Percentiles rank a stretch among this genome's conserved stretches.
Evolutionary conservation across 2,113 vertebrate genomes (phyloP).

Genomic region (Tachycineta bicolor): DNA sequence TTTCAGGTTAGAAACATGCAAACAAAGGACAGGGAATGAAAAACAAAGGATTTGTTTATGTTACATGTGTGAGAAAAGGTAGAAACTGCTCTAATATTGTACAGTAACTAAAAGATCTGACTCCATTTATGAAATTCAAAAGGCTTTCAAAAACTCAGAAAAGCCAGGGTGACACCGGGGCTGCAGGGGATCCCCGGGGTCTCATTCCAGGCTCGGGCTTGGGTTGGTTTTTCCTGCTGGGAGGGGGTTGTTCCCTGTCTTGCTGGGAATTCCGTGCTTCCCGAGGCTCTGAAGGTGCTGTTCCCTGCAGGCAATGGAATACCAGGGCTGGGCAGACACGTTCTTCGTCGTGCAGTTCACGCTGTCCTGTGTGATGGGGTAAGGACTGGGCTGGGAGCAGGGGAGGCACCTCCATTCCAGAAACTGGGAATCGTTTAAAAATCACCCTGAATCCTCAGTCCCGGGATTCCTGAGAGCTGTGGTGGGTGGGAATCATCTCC

Average conservation of each 20-base stretch:
- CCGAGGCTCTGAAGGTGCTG: background rate
- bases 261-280: background rate
- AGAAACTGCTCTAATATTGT: no score
- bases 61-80: no score
- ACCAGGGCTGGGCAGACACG: slow-evolving; percentile 79
- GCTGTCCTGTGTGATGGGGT: slow-evolving; percentile 86
- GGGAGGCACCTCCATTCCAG: background rate
- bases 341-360: slow-evolving; percentile 79
- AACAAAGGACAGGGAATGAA: no score
- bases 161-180: no score
- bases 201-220: rapidly evolving
- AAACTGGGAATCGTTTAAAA: rapidly evolving
- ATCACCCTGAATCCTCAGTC: rapidly evolving
- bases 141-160: no score
- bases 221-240: background rate
- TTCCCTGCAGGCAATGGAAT: slow-evolving; percentile 78
- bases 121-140: no score
- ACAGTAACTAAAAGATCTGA: no score
- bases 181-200: background rate
- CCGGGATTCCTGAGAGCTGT: background rate
- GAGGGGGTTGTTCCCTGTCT: background rate
- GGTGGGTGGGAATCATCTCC: background rate
- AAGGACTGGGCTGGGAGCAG: background rate
- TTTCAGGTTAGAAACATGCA: no score
- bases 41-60: no score